phyloP scores from a whole-genome alignment of 2,113 vertebrate species.

The Cynopterus brachyotis region DNA sequence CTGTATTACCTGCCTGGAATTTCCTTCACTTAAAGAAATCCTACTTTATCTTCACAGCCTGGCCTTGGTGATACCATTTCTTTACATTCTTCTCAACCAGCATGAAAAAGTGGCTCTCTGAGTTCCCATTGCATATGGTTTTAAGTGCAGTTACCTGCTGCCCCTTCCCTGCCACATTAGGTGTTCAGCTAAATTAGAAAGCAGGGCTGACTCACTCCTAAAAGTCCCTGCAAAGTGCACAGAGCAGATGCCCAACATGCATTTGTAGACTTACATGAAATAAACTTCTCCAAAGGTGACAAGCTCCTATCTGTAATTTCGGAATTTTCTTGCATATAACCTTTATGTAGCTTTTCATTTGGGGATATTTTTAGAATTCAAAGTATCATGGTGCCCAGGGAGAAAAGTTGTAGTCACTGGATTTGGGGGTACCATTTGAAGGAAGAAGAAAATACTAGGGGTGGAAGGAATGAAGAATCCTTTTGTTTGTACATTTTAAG shows the following conservation, averaged over 20 bases:
- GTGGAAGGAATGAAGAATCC: background rate
- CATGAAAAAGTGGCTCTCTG: background rate
- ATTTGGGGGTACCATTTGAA: background rate
- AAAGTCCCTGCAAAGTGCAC: background rate
- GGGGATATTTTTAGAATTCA: slow-evolving; percentile 28
- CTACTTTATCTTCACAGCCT: background rate
- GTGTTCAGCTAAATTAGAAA: background rate
- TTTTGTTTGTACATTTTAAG: background rate
- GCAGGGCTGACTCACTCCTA: background rate
- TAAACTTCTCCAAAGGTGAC: background rate
- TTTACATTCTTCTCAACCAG: slow-evolving; percentile 1
- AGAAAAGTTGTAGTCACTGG: background rate
- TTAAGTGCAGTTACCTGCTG: background rate
- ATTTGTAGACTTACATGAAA: background rate
- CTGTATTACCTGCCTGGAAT: background rate
- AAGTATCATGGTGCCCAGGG: background rate
- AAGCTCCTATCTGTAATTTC: slow-evolving; percentile 38
- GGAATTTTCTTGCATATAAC: background rate
- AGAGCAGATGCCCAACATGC: background rate
- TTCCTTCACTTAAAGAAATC: background rate
- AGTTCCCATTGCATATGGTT: background rate
- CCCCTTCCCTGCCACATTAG: background rate
- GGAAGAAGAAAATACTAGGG: background rate
- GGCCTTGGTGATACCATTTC: background rate
- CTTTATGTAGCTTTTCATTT: background rate